A percentile compares a stretch with the other conserved stretches of the same genome.
phyloP scores from a whole-genome alignment of 2,888 invertebrate genomes.

The Synergus umbraculus region DNA sequence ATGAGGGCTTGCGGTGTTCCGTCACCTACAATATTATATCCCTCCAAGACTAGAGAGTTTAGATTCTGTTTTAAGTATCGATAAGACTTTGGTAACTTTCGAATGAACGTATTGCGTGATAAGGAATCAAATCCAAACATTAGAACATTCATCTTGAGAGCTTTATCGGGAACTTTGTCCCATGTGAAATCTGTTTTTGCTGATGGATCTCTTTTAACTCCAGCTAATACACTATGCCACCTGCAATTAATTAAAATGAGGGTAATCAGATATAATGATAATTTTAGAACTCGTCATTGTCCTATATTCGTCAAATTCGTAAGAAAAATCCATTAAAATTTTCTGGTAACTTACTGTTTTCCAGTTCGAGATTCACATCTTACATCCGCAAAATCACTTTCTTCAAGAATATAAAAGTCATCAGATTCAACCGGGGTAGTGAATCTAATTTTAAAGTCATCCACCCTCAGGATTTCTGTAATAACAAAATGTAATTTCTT shows the following conservation, averaged over 20 bases:
- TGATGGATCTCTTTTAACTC: slow-evolving; percentile 79
- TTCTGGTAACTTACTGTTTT: slow-evolving; percentile 72
- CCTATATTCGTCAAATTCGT: neutral
- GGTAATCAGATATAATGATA: neutral
- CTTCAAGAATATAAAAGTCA: slow-evolving; percentile 81
- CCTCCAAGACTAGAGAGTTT: slow-evolving; percentile 83
- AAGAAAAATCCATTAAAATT: neutral
- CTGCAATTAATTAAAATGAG: slow-evolving; percentile 63
- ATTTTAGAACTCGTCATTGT: neutral
- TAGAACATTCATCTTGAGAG: slow-evolving; percentile 83
- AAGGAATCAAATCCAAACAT: slow-evolving; percentile 95
- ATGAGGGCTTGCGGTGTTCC: slow-evolving; percentile 93
- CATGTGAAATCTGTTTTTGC: slow-evolving; percentile 77
- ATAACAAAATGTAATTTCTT: slow-evolving; percentile 75
- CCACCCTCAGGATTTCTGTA: slow-evolving; percentile 84
- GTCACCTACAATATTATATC: slow-evolving; percentile 91
- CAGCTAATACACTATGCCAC: slow-evolving; percentile 85
- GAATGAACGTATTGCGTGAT: slow-evolving; percentile 88
- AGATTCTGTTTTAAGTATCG: slow-evolving; percentile 83
- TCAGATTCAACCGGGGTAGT: slow-evolving; percentile 79
- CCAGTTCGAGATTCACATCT: slow-evolving; percentile 80
- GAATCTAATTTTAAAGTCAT: slow-evolving; percentile 81
- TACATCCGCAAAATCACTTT: slow-evolving; percentile 86
- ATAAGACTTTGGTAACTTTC: slow-evolving; percentile 88
- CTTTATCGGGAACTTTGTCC: slow-evolving; percentile 77